Conservation (phyloP, 2,888 invertebrate species). For the Eristalinus aeneus region DNA sequence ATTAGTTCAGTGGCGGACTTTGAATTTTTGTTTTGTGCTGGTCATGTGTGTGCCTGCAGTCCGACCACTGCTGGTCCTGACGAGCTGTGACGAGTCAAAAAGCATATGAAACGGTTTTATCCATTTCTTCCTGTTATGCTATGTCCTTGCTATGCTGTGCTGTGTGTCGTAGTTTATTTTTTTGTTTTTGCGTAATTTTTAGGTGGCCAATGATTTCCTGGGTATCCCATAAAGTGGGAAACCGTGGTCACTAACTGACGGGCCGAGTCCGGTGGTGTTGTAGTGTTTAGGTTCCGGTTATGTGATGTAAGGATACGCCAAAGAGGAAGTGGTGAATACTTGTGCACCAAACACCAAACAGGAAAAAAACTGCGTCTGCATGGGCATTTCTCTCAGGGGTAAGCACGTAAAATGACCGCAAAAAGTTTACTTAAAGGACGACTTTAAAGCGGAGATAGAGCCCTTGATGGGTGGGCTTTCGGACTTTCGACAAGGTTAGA, state of each 20-base stretch:
- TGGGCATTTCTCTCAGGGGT: neutral
- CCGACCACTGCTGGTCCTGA: slow-evolving; percentile 43
- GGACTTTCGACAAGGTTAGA: neutral
- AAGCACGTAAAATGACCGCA: neutral
- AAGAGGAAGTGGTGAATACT: slow-evolving; percentile 4
- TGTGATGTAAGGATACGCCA: neutral
- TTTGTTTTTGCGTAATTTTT: slow-evolving; percentile 1
- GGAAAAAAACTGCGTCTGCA: too few species aligned
- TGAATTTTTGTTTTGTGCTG: neutral
- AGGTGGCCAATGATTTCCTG: slow-evolving; percentile 19
- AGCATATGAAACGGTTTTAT: slow-evolving; percentile 48
- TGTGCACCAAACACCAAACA: neutral
- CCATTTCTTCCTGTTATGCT: slow-evolving; percentile 8
- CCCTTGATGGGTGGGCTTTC: neutral
- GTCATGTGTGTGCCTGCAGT: neutral
- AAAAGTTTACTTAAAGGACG: neutral
- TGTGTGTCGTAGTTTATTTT: neutral
- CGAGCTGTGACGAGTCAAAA: slow-evolving; percentile 63
- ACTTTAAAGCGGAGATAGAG: neutral
- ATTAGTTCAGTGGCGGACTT: slow-evolving; percentile 32
- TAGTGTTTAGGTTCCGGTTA: slow-evolving; percentile 18
- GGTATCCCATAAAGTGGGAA: slow-evolving; percentile 28
- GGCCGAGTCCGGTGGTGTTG: slow-evolving; percentile 18
- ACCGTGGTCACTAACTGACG: neutral
- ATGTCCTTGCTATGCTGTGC: neutral